phyloP scores from a whole-genome alignment of 2,888 invertebrate genomes.

The Hirtodrosophila histrioides region DNA sequence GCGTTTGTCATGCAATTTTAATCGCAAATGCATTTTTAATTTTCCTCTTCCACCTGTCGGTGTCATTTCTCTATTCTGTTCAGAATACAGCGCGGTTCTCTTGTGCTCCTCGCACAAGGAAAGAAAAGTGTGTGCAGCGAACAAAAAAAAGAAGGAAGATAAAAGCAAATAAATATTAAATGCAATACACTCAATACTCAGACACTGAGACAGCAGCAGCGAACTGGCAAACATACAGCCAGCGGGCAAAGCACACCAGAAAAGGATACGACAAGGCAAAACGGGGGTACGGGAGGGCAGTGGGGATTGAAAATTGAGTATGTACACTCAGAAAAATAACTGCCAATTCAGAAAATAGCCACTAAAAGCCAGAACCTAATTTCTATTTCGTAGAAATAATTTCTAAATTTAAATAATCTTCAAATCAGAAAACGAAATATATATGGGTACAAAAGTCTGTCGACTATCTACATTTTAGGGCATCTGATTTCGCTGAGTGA shows the following conservation, averaged over 20 bases:
- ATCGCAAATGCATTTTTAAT: conserved; percentile 79
- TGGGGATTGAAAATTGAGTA: background rate
- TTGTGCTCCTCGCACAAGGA: conserved; percentile 18
- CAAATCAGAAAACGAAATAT: too few species aligned
- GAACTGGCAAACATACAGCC: conserved; percentile 53
- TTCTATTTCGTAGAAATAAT: too few species aligned
- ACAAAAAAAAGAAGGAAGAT: conserved; percentile 38
- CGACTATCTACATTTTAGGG: too few species aligned
- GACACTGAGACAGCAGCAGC: conserved; percentile 37
- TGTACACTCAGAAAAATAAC: too few species aligned
- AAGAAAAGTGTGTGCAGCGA: conserved; percentile 54
- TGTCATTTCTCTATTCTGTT: conserved; percentile 18
- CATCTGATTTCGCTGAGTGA: too few species aligned
- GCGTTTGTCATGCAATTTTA: conserved; percentile 78
- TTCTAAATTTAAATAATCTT: too few species aligned
- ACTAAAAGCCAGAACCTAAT: too few species aligned
- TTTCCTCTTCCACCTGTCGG: conserved; percentile 74
- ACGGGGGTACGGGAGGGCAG: background rate
- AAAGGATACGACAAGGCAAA: conserved; percentile 17
- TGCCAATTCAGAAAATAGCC: too few species aligned
- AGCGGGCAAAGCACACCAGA: conserved; percentile 22
- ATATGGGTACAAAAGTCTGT: too few species aligned
- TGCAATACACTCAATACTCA: conserved; percentile 76
- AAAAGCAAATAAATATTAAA: conserved; percentile 79
- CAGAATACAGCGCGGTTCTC: conserved; percentile 15